Base-by-base conservation (phyloP, 2,113 vertebrate species). In the Planiliza haematocheilus region DNA sequence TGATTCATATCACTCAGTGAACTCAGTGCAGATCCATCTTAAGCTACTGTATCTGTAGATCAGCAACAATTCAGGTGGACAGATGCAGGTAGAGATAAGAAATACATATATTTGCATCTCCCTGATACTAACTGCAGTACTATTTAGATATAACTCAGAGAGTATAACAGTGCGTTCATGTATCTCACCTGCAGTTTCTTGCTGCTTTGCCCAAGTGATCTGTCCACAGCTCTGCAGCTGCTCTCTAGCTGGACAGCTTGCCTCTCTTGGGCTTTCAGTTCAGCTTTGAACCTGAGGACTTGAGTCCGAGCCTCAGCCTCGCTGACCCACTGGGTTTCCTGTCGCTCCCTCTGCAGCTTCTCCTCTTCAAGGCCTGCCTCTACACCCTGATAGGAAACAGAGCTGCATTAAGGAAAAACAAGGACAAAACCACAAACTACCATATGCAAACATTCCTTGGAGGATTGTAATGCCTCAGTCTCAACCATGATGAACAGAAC, bases 231-330 rank as follows among this genome's bases (percentile, higher is more conserved):
- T 83, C 96, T 94, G 85, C 95, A 96, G 73, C 98, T 96, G 16
- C 96, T 98, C 84, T 99, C 97, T 84, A 98, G 76, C 70, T 98
- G 94, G 18, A 96, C 88, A 7, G 95, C 96, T 67, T 99, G 97
- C 77, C 97, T 96, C 53, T 95, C 95, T 79, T 99, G 97, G 50
- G 95, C 59, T 77, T 98, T 97, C 8, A 99, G 92, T 68, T 99
- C 96, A 0, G 95, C 92, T 58, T 92, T 95, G 70, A 97, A 94
- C 70, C 96, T 95, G 21, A 96, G 95, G 0, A 97, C 94, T 82
- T 96, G 96, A 36, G 95, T 94, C 69, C 95, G 95, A 37, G 97
- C 94, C 55, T 97, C 96, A 20, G 96, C 96, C 70, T 98, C 97
- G 58, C 95, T 97, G 0, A 97, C 95, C 87, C 96, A 94, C 49